Base-by-base conservation (phyloP, 2,113 vertebrate species). In the Podarcis muralis region DNA sequence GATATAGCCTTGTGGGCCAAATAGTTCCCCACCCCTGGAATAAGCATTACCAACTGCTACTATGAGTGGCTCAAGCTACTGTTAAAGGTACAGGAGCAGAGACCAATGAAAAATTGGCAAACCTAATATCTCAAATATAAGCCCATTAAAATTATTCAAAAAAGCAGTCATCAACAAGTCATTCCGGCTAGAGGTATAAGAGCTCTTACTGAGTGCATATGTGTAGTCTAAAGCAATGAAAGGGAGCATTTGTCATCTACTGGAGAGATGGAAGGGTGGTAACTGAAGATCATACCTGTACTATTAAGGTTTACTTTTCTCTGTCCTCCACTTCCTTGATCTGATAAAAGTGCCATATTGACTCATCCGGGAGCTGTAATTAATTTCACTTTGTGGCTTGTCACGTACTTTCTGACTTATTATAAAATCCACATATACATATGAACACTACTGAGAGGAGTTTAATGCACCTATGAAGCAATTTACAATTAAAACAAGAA, bases 391-490 rank as follows among this genome's bases (percentile, higher is more conserved):
- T 88, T 77, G 66, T 66, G 74, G 59, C 81, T 83, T 68, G 37
- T 77, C 87, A 77, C 48, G 23, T 83, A 69, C 57, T 66, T 77
- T 88, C 74, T 83, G 15, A 53, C 81, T 77, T 69, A 68, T 76
- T 88, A 83, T 78, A 84, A 2, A 0, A 1, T 0, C 6, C 22
- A 66, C 90, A 68, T 35, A 84, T 48, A 69, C 81, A 59, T 76
- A 69, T 22, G 74, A 84, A 92, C 86, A 80, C 93, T 59, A 83
- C 74, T 69, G 71, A 90, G 90, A 90, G 86, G 0, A 1, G 85
- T 32, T 90, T 92, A 84, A n/a, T 86, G 88, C 88, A 92, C 92
- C 93, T 91, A 82, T 84, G 81, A 89, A 93, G 91, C 92, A 95
- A 96, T 85, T 30, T 68, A 77, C 57, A 90, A 83, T 59, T 75